A percentile compares a stretch with the other conserved stretches of the same genome.
Evolutionary conservation across 2,113 vertebrate genomes (phyloP).

Genomic region (Ranitomeya imitator): DNA sequence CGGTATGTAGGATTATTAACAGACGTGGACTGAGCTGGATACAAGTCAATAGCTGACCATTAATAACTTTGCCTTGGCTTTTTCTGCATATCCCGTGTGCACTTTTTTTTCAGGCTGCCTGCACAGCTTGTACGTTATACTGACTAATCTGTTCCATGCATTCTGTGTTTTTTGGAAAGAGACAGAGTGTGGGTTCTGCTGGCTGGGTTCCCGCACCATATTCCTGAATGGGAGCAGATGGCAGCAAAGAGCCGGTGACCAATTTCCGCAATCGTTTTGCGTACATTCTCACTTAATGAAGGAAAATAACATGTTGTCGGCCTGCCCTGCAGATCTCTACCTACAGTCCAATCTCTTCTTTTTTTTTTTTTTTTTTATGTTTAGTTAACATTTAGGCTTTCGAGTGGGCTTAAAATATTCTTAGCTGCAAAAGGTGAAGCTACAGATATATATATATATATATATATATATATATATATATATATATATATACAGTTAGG

Average conservation of each 20-base stretch:
- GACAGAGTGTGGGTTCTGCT: slow-evolving; percentile 63
- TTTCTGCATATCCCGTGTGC: background rate
- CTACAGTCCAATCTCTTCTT: background rate
- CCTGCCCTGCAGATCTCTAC: background rate
- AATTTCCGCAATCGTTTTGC: slow-evolving; percentile 31
- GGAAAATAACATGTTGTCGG: slow-evolving; percentile 55
- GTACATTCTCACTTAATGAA: slow-evolving; percentile 47
- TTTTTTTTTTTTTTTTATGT: background rate
- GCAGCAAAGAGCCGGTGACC: slow-evolving; percentile 40
- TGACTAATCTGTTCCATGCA: slow-evolving; percentile 38
- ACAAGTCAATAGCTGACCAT: background rate
- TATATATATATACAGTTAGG: no score
- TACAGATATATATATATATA: no score
- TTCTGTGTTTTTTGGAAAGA: slow-evolving; percentile 8
- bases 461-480: no score
- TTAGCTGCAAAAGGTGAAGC: background rate
- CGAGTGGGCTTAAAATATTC: background rate
- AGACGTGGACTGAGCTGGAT: background rate
- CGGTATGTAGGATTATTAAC: background rate
- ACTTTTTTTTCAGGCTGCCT: slow-evolving; percentile 56
- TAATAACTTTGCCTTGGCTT: background rate
- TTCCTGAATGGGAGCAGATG: slow-evolving; percentile 69
- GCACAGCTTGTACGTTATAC: slow-evolving; percentile 16
- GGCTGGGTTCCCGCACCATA: slow-evolving; percentile 64
- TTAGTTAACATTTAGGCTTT: background rate